These are phyloP conservation scores for Drosophila basisetae DNA, from an alignment of 2,888 invertebrate species.

Conservation along the genomic window DNA sequence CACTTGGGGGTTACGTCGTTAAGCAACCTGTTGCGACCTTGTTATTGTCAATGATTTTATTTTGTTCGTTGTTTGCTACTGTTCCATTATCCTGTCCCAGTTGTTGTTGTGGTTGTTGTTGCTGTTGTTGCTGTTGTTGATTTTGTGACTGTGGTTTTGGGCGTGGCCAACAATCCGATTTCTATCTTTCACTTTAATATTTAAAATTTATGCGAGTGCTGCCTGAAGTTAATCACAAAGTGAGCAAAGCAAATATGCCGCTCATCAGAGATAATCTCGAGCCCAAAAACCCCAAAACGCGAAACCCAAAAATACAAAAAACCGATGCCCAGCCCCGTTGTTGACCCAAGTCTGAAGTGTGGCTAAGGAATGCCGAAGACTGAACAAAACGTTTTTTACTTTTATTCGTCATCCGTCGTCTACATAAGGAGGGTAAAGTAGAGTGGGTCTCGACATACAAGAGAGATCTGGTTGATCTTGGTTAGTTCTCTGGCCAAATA, in stretches of 20 bases:
- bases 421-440: too few relatives aligned
- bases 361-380: constrained; percentile 43
- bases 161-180: constrained; percentile 44
- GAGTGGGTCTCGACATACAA: neutral
- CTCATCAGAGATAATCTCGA: constrained; percentile 61
- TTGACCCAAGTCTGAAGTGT: constrained; percentile 43
- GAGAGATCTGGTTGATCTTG: constrained; percentile 43
- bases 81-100: constrained; percentile 44
- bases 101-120: constrained; percentile 1
- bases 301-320: constrained; percentile 11
- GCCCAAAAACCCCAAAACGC: constrained; percentile 15
- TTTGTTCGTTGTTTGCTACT: neutral
- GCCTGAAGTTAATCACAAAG: constrained; percentile 64
- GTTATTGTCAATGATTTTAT: neutral
- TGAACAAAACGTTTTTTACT: neutral
- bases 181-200: constrained; percentile 61
- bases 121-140: constrained; percentile 2
- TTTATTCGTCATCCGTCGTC: constrained; percentile 33
- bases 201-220: constrained; percentile 54
- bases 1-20: constrained; percentile 17
- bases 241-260: constrained; percentile 66
- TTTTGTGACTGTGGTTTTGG: constrained; percentile 14
- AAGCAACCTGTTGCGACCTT: constrained; percentile 44
- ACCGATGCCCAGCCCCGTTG: constrained; percentile 12
- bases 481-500: constrained; percentile 33